Base-by-base conservation (phyloP, 1,140 invertebrate genomes). In the Euglossa dilemma region DNA sequence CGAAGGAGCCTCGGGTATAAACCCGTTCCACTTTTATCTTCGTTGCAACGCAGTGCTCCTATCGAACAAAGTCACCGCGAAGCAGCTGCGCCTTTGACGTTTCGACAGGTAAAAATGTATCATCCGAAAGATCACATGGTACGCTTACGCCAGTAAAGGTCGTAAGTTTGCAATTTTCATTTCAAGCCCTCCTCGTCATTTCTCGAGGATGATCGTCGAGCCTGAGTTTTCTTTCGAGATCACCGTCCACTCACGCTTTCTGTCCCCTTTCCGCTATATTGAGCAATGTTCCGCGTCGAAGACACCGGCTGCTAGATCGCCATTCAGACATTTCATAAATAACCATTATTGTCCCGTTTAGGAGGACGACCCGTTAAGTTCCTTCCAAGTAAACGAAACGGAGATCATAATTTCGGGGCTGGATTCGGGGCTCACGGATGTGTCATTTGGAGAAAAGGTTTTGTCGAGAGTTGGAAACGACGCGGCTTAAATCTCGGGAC, bases 91-190 rank as follows among this genome's bases (percentile, higher is more conserved):
- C 59, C 59, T 57, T 75, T 9, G 16, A 50, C 18, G 71, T 45
- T 28, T 23, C n/a, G 45, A n/a, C 66, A 20, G 69, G 16, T 45
- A 47, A 47, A 59, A 59, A 43, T 23, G 18, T 72, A 57, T 45
- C 23, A 72, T 54, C 63, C 59, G 74, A 85, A 59, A 74, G 43
- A 74, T 78, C 61, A 80, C 83, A 70, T 80, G 81, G 63, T 80
- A 73, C 63, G 74, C 56, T 18, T 25, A 25, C 43, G 23, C 14
- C 18, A 56, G 7, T 23, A 50, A 14, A 12, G 74, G 61, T 77
- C 90, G 85, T 92, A 93, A 91, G 87, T 92, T 89, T 87, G 89
- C 89, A 91, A 91, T 91, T 92, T 92, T 91, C 85, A 86, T 91
- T 85, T 89, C 85, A 73, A 78, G 89, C 87, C n/a, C n/a, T 87